Evolutionary conservation across 2,113 vertebrate species (phyloP), one percentile per base, ranked within the genome.

Genomic region (Corvus moneduloides): DNA sequence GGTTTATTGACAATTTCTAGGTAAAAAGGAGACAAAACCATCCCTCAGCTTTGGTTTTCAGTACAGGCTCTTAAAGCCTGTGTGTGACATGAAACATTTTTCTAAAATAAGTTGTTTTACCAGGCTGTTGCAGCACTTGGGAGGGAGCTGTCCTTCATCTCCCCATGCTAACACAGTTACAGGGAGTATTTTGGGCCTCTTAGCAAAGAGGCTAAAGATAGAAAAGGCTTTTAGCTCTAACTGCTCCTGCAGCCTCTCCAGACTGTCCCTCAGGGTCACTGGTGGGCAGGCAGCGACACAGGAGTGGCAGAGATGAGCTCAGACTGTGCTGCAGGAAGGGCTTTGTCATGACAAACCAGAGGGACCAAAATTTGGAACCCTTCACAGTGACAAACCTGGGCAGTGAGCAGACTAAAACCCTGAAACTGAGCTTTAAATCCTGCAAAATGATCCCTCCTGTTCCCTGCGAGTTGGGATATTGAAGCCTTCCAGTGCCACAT

Each of bases 151-250:
- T 84, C 83, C 83, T 84, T 66, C 66, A 33, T 63, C 67, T 89
- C 88, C 51, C 49, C 41, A 43, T 23, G 55, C 67, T 55, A 82
- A 56, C 78, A 59, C 82, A 79, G 41, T 77, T 63, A 7, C 58
- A 16, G 67, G 37, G 84, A 67, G 77, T 96, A 94, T 94, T 95
- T 90, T 93, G 63, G 87, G 90, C 80, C 46, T 93, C 91, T 96
- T 74, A 85, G 81, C 66, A 52, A 87, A 82, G 89, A 82, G 37
- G 56, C 85, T 96, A 95, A 94, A 96, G 84, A 95, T 96, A 96
- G 91, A 73, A 75, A n/a, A 86, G 68, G 41, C 58, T 91, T 88
- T 89, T 33, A 84, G 85, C 69, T 84, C 59, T 46, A 26, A 1
- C 81, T 79, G 78, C 72, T 87, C 58, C 66, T 72, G 91, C 81